Percentiles rank a stretch among this genome's conserved stretches.
phyloP scores from a whole-genome alignment of 1,140 invertebrate genomes.

The Lutraria rhynchaena region DNA sequence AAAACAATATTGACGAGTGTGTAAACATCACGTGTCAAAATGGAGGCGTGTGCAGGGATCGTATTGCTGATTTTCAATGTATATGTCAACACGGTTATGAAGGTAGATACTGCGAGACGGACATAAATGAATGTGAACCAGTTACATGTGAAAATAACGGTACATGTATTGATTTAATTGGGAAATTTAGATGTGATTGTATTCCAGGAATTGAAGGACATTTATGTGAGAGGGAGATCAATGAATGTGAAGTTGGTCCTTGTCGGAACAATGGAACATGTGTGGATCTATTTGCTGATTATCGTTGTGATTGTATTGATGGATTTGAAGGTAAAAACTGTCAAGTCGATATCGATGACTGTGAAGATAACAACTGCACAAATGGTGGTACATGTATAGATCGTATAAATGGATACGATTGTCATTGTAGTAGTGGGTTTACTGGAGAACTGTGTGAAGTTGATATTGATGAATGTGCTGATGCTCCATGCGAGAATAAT shows the following conservation, averaged over 20 bases:
- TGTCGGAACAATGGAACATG: neutral
- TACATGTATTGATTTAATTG: conserved; percentile 89
- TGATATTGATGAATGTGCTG: conserved; percentile 39
- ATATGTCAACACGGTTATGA: conserved; percentile 86
- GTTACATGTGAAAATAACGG: conserved; percentile 94
- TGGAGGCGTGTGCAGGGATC: conserved; percentile 46
- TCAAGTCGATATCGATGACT: conserved; percentile 51
- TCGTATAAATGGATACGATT: neutral
- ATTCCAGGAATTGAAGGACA: conserved; percentile 68
- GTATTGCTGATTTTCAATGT: conserved; percentile 8
- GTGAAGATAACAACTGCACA: conserved; percentile 59
- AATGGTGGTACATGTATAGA: conserved; percentile 62
- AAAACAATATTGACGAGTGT: conserved; percentile 35
- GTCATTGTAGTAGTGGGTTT: neutral
- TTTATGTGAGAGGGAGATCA: neutral
- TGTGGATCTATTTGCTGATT: neutral
- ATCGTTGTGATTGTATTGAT: neutral
- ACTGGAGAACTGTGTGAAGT: neutral
- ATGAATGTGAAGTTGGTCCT: neutral
- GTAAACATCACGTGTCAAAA: conserved; percentile 50
- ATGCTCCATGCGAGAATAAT: conserved; percentile 9
- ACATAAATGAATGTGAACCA: conserved; percentile 94
- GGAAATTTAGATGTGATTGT: conserved; percentile 69
- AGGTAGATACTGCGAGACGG: conserved; percentile 84
- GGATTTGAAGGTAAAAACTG: neutral